phyloP scores from a whole-genome alignment of 2,888 invertebrate genomes.

The Rhagium mordax region DNA sequence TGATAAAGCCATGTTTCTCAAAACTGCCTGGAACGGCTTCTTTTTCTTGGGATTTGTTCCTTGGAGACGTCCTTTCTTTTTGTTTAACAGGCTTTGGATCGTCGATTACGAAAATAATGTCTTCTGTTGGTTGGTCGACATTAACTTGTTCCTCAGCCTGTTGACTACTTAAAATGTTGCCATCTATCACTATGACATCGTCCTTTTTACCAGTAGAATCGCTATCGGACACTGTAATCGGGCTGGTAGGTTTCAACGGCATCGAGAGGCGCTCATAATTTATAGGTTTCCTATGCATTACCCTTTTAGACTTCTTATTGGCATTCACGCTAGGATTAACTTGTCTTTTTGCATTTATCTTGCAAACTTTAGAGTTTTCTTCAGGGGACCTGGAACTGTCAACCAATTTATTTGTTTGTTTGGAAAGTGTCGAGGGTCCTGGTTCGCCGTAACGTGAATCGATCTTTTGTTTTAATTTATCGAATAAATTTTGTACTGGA shows the following conservation, averaged over 20 bases:
- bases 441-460: constrained; percentile 10
- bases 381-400: neutral
- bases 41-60: constrained; percentile 13
- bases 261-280: neutral
- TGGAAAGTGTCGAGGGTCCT: constrained; percentile 23
- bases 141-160: neutral
- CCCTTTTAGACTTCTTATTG: constrained; percentile 6
- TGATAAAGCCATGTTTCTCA: neutral
- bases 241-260: neutral
- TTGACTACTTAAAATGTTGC: neutral
- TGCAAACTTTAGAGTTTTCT: constrained; percentile 6
- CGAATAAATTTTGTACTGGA: constrained; percentile 48
- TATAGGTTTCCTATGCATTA: neutral
- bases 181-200: neutral
- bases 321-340: neutral
- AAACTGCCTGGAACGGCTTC: neutral
- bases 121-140: neutral
- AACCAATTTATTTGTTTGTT: neutral
- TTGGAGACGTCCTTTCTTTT: constrained; percentile 26
- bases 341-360: constrained; percentile 19
- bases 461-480: constrained; percentile 47
- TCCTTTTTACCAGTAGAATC: constrained; percentile 21
- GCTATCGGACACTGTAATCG: constrained; percentile 15
- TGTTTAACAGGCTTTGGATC: constrained; percentile 9
- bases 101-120: constrained; percentile 8